Conservation (phyloP, 1,140 invertebrate genomes). For the Drosophila gunungcola region DNA sequence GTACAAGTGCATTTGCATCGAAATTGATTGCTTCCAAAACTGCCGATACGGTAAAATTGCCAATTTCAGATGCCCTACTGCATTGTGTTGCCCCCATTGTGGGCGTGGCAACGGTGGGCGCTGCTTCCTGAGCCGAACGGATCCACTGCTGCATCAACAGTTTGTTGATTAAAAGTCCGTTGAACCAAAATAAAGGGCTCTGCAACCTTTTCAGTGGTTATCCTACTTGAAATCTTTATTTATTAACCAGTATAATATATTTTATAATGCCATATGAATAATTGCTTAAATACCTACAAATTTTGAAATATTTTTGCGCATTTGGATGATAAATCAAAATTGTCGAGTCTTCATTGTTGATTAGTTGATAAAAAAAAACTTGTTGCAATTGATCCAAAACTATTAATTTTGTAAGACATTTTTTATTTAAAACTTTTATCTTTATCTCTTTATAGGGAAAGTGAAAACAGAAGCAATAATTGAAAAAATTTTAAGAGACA, state of each 20-base stretch:
- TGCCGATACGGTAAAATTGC: slow-evolving; percentile 77
- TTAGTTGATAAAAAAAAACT: too few relatives aligned
- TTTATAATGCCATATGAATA: too few relatives aligned
- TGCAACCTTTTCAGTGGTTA: slow-evolving; percentile 37
- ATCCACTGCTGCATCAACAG: slow-evolving; percentile 66
- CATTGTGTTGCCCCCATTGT: slow-evolving; percentile 36
- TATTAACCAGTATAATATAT: neutral
- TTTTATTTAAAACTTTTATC: too few relatives aligned
- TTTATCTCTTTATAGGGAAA: too few relatives aligned
- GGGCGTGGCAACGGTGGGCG: slow-evolving; percentile 33
- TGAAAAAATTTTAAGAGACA: too few relatives aligned
- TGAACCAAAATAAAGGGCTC: slow-evolving; percentile 56
- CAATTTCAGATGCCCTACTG: slow-evolving; percentile 59
- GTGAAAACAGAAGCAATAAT: too few relatives aligned
- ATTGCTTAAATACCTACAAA: too few relatives aligned
- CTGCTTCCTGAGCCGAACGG: slow-evolving; percentile 2
- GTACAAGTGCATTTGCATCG: slow-evolving; percentile 82
- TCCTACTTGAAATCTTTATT: slow-evolving; percentile 11
- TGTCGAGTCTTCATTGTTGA: too few relatives aligned
- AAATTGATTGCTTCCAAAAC: slow-evolving; percentile 83
- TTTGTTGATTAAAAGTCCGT: slow-evolving; percentile 79
- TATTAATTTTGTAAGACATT: too few relatives aligned
- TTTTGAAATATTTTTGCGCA: too few relatives aligned
- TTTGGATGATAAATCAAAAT: too few relatives aligned
- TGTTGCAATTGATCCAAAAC: too few relatives aligned